A percentile compares a stretch with the other conserved stretches of the same genome.
These are phyloP conservation scores for Valencia hispanica DNA, from an alignment of 2,797 vertebrate genomes.

Conservation along the genomic window DNA sequence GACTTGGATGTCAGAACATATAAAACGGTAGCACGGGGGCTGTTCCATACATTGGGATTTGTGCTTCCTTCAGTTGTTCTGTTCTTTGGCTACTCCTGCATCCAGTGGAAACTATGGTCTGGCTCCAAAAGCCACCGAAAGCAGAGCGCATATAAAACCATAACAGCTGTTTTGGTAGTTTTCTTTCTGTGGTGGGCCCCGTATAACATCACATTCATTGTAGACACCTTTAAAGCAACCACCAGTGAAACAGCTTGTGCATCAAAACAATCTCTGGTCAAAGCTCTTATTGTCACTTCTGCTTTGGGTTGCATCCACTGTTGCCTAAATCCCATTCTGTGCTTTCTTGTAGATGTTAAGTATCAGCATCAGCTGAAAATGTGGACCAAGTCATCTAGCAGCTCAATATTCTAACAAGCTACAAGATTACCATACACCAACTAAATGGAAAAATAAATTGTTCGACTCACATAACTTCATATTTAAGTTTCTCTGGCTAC, in stretches of 20 bases:
- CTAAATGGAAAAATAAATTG: background rate
- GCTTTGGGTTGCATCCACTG: conserved; percentile 85
- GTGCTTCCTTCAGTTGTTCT: conserved; percentile 84
- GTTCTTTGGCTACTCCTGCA: conserved; percentile 84
- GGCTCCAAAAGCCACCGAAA: conserved; percentile 78
- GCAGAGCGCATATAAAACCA: conserved; percentile 83
- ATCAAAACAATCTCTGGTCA: conserved; percentile 53
- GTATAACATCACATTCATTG: conserved; percentile 83
- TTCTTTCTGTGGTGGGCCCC: conserved; percentile 90
- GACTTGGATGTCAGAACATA: conserved; percentile 8
- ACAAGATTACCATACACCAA: background rate
- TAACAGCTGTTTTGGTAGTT: conserved; percentile 81
- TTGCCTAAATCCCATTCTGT: conserved; percentile 89
- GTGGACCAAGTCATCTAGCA: background rate
- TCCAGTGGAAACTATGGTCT: conserved; percentile 74
- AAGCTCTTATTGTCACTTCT: conserved; percentile 77
- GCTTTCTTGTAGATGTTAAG: conserved; percentile 88
- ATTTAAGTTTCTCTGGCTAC: background rate
- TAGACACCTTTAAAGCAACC: conserved; percentile 73
- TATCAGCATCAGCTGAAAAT: conserved; percentile 82
- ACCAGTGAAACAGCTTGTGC: conserved; percentile 55
- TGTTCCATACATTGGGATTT: conserved; percentile 88
- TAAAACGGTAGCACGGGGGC: conserved; percentile 75
- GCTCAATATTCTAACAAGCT: background rate
- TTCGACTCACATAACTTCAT: background rate